Conservation (phyloP, 1,140 invertebrate genomes). For the Aphelenchoides besseyi region DNA sequence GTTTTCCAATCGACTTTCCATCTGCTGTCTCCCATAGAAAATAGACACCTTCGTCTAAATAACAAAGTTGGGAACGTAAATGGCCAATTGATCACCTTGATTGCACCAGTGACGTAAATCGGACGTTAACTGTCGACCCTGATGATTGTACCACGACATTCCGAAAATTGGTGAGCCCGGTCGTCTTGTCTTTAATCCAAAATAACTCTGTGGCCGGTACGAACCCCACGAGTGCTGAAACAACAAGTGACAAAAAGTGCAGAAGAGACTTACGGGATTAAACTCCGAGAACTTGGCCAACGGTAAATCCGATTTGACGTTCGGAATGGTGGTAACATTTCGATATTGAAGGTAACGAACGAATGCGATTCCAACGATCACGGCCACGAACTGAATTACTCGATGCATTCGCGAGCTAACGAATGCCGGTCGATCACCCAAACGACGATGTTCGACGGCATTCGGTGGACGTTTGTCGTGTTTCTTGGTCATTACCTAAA, state of each 20-base stretch:
- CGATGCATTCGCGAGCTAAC: background rate
- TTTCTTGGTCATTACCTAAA: constrained; percentile 12
- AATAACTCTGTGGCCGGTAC: constrained; percentile 77
- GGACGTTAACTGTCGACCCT: constrained; percentile 69
- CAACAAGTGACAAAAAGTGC: background rate
- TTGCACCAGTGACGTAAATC: constrained; percentile 78
- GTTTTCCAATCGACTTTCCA: constrained; percentile 82
- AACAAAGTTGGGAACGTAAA: constrained; percentile 3
- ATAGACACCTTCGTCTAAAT: constrained; percentile 68
- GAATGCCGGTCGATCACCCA: constrained; percentile 19
- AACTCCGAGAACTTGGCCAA: background rate
- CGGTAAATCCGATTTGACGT: constrained; percentile 2
- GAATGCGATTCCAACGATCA: constrained; percentile 1
- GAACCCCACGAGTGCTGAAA: constrained; percentile 73
- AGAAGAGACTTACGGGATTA: constrained; percentile 2
- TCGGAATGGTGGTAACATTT: background rate
- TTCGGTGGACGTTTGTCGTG: constrained; percentile 1
- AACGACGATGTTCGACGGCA: background rate
- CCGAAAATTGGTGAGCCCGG: constrained; percentile 82
- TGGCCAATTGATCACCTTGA: constrained; percentile 71
- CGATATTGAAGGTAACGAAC: constrained; percentile 4
- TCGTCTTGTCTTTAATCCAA: constrained; percentile 80
- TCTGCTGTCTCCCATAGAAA: constrained; percentile 88
- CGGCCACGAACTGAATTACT: background rate
- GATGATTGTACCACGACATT: constrained; percentile 86